Conservation (phyloP, 1,140 invertebrate species). For the Drosophila albomicans region DNA sequence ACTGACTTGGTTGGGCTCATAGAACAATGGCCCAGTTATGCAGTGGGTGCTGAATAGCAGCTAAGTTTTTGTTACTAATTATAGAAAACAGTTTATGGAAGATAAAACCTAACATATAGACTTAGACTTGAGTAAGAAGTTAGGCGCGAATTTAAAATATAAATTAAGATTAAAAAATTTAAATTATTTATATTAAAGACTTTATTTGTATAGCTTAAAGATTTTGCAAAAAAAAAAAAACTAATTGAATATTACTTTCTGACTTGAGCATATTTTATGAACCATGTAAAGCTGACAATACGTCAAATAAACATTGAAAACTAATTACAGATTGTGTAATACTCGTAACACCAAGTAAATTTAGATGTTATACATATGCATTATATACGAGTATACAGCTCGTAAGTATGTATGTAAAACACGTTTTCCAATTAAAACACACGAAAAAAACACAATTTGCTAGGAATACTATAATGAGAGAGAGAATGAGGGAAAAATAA, state of each 20-base stretch:
- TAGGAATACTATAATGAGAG: background rate
- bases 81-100: too few relatives aligned
- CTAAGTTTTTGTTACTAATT: too few relatives aligned
- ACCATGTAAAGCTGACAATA: background rate
- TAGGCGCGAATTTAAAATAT: too few relatives aligned
- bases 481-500: conserved; percentile 9
- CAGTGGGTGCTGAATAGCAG: too few relatives aligned
- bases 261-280: background rate
- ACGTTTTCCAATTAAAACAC: conserved; percentile 72
- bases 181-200: too few relatives aligned
- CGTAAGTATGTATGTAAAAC: conserved; percentile 70
- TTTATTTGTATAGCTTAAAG: too few relatives aligned
- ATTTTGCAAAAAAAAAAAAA: background rate
- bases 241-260: background rate
- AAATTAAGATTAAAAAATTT: too few relatives aligned
- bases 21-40: too few relatives aligned
- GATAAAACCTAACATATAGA: too few relatives aligned
- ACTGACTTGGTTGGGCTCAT: background rate
- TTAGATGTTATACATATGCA: conserved; percentile 34
- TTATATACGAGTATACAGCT: conserved; percentile 22
- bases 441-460: conserved; percentile 24
- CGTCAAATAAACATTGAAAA: background rate
- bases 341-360: conserved; percentile 36
- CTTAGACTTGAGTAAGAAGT: too few relatives aligned
- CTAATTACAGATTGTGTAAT: background rate